Percentiles rank a stretch among this genome's conserved stretches.
Conservation (phyloP, 2,113 vertebrate genomes). For the Nematolebias whitei region DNA sequence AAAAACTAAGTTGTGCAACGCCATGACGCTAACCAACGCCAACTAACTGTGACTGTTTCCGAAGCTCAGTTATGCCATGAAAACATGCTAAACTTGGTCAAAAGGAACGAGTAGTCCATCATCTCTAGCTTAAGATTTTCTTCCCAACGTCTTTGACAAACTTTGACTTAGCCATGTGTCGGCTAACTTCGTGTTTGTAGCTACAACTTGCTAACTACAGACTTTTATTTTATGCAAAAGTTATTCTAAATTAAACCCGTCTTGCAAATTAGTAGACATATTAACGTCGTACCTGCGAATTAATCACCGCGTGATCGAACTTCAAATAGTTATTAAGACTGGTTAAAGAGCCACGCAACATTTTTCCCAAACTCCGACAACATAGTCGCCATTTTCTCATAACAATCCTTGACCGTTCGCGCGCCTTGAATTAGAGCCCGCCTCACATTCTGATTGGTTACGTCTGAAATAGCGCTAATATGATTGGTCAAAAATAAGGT, state of each 20-base stretch:
- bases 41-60: background rate
- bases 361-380: background rate
- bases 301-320: fast-evolving
- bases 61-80: constrained; percentile 14
- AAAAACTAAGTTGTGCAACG: constrained; percentile 79
- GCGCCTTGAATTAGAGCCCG: constrained; percentile 54
- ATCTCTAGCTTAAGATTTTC: background rate
- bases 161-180: background rate
- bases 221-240: too few species aligned
- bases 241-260: background rate
- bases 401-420: constrained; percentile 73
- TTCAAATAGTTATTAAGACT: background rate
- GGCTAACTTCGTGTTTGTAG: constrained; percentile 6
- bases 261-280: fast-evolving
- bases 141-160: background rate
- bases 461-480: background rate
- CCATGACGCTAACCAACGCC: constrained; percentile 56
- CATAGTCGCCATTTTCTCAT: constrained; percentile 74
- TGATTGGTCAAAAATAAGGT: constrained; percentile 46
- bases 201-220: constrained; percentile 3
- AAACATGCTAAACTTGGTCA: background rate
- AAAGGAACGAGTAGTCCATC: background rate
- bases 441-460: constrained; percentile 64
- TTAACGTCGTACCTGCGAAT: fast-evolving
- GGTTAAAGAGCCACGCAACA: background rate